A percentile compares a stretch with the other conserved stretches of the same genome.
These are phyloP conservation scores for Craterocephalus amniculus DNA, from an alignment of 2,797 vertebrate genomes.

Conservation along the genomic window DNA sequence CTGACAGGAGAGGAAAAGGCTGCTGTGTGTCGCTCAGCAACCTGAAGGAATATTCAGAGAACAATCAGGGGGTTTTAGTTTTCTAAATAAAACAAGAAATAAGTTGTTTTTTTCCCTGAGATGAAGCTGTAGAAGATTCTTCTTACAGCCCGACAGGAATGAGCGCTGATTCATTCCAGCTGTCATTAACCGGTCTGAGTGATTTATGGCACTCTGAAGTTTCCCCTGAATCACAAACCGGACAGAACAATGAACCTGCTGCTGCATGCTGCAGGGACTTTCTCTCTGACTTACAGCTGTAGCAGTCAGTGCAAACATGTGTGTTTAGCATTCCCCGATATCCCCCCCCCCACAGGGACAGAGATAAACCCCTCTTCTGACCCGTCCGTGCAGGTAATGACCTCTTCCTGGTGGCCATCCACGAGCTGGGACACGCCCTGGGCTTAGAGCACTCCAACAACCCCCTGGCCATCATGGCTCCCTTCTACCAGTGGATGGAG, in stretches of 20 bases:
- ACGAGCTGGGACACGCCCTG: constrained; percentile 94
- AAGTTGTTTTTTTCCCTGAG: constrained; percentile 33
- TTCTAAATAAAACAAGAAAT: neutral
- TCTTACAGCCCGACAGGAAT: constrained; percentile 37
- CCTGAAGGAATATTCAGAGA: constrained; percentile 28
- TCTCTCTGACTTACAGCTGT: neutral
- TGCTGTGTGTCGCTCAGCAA: constrained; percentile 27
- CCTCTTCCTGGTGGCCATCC: constrained; percentile 95
- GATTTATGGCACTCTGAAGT: constrained; percentile 22
- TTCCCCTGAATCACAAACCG: neutral
- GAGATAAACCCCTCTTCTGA: neutral
- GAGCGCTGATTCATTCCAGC: constrained; percentile 53
- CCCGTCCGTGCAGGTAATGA: constrained; percentile 87
- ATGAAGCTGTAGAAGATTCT: constrained; percentile 52
- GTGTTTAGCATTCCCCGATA: neutral
- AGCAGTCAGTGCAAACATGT: neutral
- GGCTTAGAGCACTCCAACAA: constrained; percentile 97
- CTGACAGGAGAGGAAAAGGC: constrained; percentile 52
- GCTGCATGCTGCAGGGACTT: too few species aligned
- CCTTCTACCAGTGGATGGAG: constrained; percentile 99
- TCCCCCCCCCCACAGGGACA: neutral
- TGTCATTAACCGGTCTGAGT: constrained; percentile 22
- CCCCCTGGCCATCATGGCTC: constrained; percentile 96
- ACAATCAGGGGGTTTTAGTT: constrained; percentile 15
- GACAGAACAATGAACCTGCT: constrained; percentile 21